A percentile compares a stretch with the other conserved stretches of the same genome.
Evolutionary conservation across 2,113 vertebrate genomes (phyloP).

Genomic region (Neogale vison): DNA sequence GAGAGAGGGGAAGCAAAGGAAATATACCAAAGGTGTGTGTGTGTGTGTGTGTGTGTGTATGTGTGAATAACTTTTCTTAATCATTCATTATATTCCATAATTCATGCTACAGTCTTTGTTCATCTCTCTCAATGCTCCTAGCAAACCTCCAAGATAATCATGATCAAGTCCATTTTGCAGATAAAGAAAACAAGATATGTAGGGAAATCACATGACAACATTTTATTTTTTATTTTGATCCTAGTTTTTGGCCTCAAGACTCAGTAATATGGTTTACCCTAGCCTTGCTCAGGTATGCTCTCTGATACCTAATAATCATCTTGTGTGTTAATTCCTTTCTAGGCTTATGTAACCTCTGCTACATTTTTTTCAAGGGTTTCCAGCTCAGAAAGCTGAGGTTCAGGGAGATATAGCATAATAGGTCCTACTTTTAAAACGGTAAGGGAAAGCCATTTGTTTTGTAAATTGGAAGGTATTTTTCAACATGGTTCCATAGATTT

Average conservation of each 20-base stretch:
- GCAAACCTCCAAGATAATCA: background rate
- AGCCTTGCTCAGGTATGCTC: background rate
- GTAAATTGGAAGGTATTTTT: background rate
- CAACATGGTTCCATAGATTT: background rate
- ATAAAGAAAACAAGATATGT: background rate
- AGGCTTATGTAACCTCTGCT: background rate
- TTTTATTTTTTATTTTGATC: background rate
- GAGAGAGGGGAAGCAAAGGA: background rate
- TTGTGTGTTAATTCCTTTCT: background rate
- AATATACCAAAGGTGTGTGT: background rate
- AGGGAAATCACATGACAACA: background rate
- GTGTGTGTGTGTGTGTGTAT: background rate
- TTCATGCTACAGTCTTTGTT: background rate
- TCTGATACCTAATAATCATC: background rate
- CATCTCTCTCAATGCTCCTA: background rate
- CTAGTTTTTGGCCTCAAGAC: background rate
- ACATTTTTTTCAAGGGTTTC: background rate
- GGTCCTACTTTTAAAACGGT: background rate
- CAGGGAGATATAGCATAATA: background rate
- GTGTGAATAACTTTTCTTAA: background rate
- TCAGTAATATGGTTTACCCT: background rate
- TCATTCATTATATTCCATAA: background rate
- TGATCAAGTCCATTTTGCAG: background rate
- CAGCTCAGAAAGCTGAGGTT: background rate
- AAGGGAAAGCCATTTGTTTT: conserved; percentile 7